Base-by-base conservation (phyloP, 2,113 vertebrate genomes). In the Oncorhynchus keta region DNA sequence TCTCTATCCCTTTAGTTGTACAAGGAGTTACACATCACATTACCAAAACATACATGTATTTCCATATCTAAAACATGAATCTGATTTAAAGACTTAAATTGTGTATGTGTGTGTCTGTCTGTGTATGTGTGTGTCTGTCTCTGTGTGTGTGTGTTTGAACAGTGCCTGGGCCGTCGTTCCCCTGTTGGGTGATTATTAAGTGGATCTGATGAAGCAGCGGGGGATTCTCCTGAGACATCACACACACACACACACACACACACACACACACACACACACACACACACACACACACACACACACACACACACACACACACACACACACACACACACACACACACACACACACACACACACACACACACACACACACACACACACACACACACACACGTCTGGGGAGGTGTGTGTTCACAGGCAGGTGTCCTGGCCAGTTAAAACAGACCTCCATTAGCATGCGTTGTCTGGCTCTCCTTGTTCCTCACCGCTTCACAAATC, bases 111-210 rank as follows among this genome's bases (percentile, higher is more conserved):
- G 57, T 66, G 28, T 28, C 28, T 28, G 28, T 28, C 28, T 28
- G 28, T 28, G 61, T 67, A 26, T 67, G 14, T 79, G 22, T 76
- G 67, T 70, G 24, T 48, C 8, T 66, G 64, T 78, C 57, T 73
- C 48, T 18, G 28, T 74, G 61, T n/a, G 1, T 74, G 55, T 74
- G 55, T 6, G 51, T 73, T 28, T 35, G 55, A 35, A 51, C 45
- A 71, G 8, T 11, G 67, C 57, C 65, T 22, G 76, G 28, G 66
- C 61, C 1, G 4, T 14, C 61, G 67, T 39, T 76, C 68, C 66
- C 75, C 51, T 79, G 76, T 73, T 70, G 78, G 71, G 77, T 79
- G 74, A 83, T 83, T 85, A 81, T 83, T 83, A 84, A 69, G 68
- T 74, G 73, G 81, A 81, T 67, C 74, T 84, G 82, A 84, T 77